Base-by-base conservation (phyloP, 2,113 vertebrate genomes). In the Eupsittula cactorum region DNA sequence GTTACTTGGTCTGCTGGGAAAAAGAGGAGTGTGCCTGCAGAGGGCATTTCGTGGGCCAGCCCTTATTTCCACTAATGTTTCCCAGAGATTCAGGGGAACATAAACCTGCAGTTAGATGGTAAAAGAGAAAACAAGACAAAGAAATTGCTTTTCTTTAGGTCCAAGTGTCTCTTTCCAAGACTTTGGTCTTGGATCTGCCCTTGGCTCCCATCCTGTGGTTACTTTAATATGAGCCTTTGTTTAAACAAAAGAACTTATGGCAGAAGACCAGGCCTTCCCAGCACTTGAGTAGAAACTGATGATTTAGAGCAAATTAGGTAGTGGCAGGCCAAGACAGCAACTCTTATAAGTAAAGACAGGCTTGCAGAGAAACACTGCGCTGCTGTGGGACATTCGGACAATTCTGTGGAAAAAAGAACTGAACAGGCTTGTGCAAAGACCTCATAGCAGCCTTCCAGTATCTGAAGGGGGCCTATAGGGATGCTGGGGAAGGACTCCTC, bases 291-390 rank as follows among this genome's bases (percentile, higher is more conserved):
- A 90, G 82, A 78, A 94, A 83, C 35, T 37, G 82, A 86, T 62
- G 79, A 77, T 92, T 96, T 91, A 83, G 17, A 80, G 46, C 37
- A 91, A 83, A 91, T 94, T 49, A 60, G 55, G 60, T 17, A 60
- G 83, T 20, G 44, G 64, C 53, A 78, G 23, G 35, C 41, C 23
- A 63, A 80, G n/a, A 16, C 63, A 90, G 39, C 50, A 82, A 60
- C 76, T 55, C 55, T 86, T 71, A 4, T 4, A 83, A 74, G 27
- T 81, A 74, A 92, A 96, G 82, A 79, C 64, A 83, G 47, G 19
- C 64, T 65, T 84, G 27, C 42, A 92, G 73, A 93, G 29, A 86
- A 80, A 81, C 23, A 46, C 24, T 81, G 75, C 24, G 50, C 21
- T 90, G 67, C 59, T 93, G 49, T 52, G 59, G 78, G 37, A 50